Percentiles rank a stretch among this genome's conserved stretches.
Evolutionary conservation across 2,113 vertebrate genomes (phyloP).

Genomic region (Salvelinus alpinus): DNA sequence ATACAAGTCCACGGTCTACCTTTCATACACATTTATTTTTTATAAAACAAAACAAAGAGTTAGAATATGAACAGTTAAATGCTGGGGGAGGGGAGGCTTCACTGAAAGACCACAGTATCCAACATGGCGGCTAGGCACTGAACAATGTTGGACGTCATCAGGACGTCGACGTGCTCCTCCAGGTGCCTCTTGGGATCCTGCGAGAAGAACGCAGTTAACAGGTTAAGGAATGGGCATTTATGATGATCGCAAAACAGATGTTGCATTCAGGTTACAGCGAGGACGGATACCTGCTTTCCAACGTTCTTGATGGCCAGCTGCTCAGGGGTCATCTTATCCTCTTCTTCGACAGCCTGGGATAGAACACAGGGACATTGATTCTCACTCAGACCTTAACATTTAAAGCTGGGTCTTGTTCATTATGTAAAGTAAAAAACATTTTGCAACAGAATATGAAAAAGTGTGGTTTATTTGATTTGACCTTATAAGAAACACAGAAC

Average conservation of each 20-base stretch:
- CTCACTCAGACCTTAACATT: not conserved
- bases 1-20: not conserved
- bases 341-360: slow-evolving; percentile 95
- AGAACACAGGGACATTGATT: slow-evolving; percentile 54
- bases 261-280: not conserved
- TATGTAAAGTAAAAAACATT: too few relatives aligned
- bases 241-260: not conserved
- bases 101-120: slow-evolving; percentile 99
- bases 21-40: slow-evolving; percentile 74
- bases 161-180: slow-evolving; percentile 97
- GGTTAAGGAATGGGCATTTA: not conserved
- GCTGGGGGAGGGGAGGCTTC: slow-evolving; percentile 52
- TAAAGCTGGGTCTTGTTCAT: not conserved
- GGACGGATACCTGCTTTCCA: slow-evolving; percentile 92
- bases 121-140: slow-evolving; percentile 99
- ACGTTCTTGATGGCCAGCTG: slow-evolving; percentile 99
- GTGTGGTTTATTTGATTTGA: too few relatives aligned
- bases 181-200: slow-evolving; percentile 99
- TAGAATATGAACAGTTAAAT: slow-evolving; percentile 69
- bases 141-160: slow-evolving; percentile 99
- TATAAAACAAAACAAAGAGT: slow-evolving; percentile 72
- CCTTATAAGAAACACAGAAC: too few relatives aligned
- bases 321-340: slow-evolving; percentile 99
- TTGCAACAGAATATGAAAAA: too few relatives aligned
- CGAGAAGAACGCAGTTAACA: slow-evolving; percentile 12